Evolutionary conservation across 2,797 vertebrate species (phyloP), one percentile per base, ranked within the genome.

Genomic region (Pterois miles): DNA sequence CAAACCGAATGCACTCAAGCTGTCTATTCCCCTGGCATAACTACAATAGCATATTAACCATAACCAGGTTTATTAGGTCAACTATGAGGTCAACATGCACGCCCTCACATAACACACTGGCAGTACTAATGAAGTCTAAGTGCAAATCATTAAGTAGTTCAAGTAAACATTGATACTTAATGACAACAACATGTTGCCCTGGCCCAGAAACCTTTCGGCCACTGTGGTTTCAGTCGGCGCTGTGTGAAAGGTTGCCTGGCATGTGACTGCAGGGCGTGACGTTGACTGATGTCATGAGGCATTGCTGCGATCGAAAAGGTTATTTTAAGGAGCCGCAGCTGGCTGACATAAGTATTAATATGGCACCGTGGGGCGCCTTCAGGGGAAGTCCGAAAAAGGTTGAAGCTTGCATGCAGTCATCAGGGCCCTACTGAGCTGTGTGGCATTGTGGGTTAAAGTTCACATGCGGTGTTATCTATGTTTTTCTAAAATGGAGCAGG

Each of bases 191-290:
- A 58, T 29, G 36, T 25, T 14, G 2, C 3, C 31, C 18, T 65
- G 8, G 56, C 53, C 46, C n/a, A 43, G 60, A 63, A 38, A 16
- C 58, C 18, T 46, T 59, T 40, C 8, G 2, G 11, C 29, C 27
- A 11, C 22, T 1, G 3, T 31, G 33, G 68, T 76, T 78, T 72
- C 64, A 56, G 66, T 20, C 38, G 69, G 62, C 71, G 80, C 52
- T 65, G 60, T 83, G 86, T 86, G 71, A 92, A 91, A 90, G 91
- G 86, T 89, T 63, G 36, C 4, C 67, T 38, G 71, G 9, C 58
- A 20, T 84, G 88, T 91, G 91, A 88, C 81, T 46, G 40, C 36
- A 16, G 71, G 78, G 82, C 16, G 75, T 86, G 86, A 86, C 14
- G 29, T 50, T 33, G 46, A 34, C 80, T 83, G 69, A 77, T 75